Conservation (phyloP, 2,888 invertebrate genomes). For the Cryptophagus acutangulus region DNA sequence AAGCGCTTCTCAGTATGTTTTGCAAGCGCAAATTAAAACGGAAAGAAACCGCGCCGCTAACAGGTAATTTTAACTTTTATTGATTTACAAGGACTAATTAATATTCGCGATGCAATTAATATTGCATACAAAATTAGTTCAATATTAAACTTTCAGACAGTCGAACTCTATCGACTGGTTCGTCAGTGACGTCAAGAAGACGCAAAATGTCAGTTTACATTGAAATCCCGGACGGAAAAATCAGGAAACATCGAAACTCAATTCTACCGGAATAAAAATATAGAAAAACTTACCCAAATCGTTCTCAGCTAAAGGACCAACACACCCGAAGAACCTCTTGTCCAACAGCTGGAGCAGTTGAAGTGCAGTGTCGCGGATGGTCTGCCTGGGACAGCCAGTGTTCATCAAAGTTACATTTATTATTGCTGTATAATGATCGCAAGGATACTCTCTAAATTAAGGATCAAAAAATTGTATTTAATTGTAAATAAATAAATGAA, state of each 20-base stretch:
- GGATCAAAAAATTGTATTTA: conserved; percentile 35
- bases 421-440: conserved; percentile 95
- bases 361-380: conserved; percentile 90
- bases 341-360: conserved; percentile 91
- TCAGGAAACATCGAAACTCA: not conserved
- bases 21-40: conserved; percentile 16
- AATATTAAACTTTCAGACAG: conserved; percentile 34
- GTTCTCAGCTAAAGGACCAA: conserved; percentile 67
- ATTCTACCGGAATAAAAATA: not conserved
- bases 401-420: conserved; percentile 96
- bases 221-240: conserved; percentile 8
- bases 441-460: conserved; percentile 92
- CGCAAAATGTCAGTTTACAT: conserved; percentile 18
- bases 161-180: conserved; percentile 30
- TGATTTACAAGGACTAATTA: not conserved
- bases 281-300: conserved; percentile 66
- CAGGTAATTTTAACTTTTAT: conserved; percentile 19
- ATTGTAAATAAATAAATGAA: conserved; percentile 1
- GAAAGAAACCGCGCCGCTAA: conserved; percentile 19
- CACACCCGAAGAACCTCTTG: conserved; percentile 88
- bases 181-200: conserved; percentile 24
- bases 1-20: conserved; percentile 39
- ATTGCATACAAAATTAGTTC: too few relatives aligned
- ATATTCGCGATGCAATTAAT: conserved; percentile 1
- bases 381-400: conserved; percentile 87